A percentile compares a stretch with the other conserved stretches of the same genome.
Evolutionary conservation across 2,888 invertebrate species (phyloP).

Genomic region (Aproaerema taeniolella): DNA sequence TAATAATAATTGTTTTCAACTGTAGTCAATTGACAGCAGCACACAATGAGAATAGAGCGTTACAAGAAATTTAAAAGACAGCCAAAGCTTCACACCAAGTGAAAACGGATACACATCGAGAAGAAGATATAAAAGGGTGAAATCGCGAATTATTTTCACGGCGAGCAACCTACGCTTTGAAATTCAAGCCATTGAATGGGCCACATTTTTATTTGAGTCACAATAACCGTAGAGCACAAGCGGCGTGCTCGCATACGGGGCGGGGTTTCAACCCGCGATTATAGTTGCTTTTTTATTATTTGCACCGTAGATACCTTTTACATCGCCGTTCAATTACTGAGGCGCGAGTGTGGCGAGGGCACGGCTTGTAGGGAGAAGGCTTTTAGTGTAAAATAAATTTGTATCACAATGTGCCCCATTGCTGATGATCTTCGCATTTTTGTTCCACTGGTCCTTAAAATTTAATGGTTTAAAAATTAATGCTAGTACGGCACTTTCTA

Average conservation of each 20-base stretch:
- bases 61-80: no score
- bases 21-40: no score
- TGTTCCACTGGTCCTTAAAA: no score
- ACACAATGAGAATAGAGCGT: no score
- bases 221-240: slow-evolving; percentile 50
- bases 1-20: no score
- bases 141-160: slow-evolving; percentile 17
- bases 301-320: slow-evolving; percentile 74
- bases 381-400: no score
- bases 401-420: no score
- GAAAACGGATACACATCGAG: no score
- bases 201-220: slow-evolving; percentile 54
- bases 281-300: slow-evolving; percentile 62
- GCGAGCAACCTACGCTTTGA: slow-evolving; percentile 39
- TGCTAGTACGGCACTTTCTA: no score
- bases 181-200: slow-evolving; percentile 59
- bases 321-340: slow-evolving; percentile 75
- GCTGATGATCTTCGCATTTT: no score
- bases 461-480: no score
- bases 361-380: slow-evolving; percentile 37
- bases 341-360: slow-evolving; percentile 47
- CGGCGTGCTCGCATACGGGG: slow-evolving; percentile 35
- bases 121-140: slow-evolving; percentile 15
- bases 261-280: slow-evolving; percentile 65
- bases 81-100: no score